Evolutionary conservation across 2,888 invertebrate species (phyloP), one percentile per base, ranked within the genome.

Genomic region (Drosophila neotestacea): DNA sequence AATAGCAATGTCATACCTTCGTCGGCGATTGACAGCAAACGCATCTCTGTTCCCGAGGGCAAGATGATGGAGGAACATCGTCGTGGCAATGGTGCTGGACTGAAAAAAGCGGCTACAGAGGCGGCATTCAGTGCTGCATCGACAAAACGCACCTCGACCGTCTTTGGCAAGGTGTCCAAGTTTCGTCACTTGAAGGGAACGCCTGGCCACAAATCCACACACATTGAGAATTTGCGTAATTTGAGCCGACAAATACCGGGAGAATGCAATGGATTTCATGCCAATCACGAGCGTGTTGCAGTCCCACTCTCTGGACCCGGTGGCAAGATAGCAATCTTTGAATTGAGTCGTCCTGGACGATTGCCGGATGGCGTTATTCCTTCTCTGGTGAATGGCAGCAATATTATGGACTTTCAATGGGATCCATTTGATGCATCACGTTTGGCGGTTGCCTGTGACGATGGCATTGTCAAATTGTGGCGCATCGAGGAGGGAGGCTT

Each of bases 201-300:
- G 4, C 95, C 97, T 0, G 96, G 96, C 0, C 98, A 98, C 93
- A 97, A 97, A 92, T 97, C 97, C 27, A 96, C 96, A 2, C 97
- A 98, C 88, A 96, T 98, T 77, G 98, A 98, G 90, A 98, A 98
- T 90, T 94, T 98, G 70, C 95, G 97, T 69, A 98, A 98, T 90
- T 94, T 98, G 44, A 97, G 97, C 91, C 94, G 97, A 50, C 98
- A 97, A 91, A 96, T 98, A 84, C 97, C 98, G 0, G 98, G 98
- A 1, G 98, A 98, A 93, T 97, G 98, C 91, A 97, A 98, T 91
- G 97, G 98, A 36, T 98, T 98, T 90, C 96, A 97, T 91, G 97
- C 96, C 0, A 98, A 98, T 93, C 94, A 95, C 9, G 95, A 95
- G 75, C 95, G 98, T 30, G 97, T 97, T 69, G 98, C 98, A 0